Base-by-base conservation (phyloP, 2,797 vertebrate genomes). In the Lepus townsendii region DNA sequence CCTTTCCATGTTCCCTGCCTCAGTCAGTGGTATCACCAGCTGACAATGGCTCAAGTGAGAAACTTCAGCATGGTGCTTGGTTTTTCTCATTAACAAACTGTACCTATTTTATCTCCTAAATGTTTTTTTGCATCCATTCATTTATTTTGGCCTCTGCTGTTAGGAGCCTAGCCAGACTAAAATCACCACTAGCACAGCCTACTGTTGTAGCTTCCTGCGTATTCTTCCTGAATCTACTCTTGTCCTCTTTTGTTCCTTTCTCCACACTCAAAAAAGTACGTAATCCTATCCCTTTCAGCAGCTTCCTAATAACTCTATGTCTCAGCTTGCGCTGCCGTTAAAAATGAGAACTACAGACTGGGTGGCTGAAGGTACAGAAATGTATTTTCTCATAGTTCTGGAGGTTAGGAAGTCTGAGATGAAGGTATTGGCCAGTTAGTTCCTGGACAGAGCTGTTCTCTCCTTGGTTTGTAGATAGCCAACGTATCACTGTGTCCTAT, bases 21-120 rank as follows among this genome's bases (percentile, higher is more conserved):
- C 47, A 47, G 20, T 68, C 24, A 73, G 30, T 57, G 26, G 35
- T 16, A 32, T 24, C 72, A 77, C 62, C 24, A 54, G 27, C n/a
- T 84, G 69, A 57, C 24, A 93, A 2, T 71, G 87, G 71, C 42
- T 95, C 50, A 77, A 73, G 35, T 69, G 54, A 96, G 72, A 93
- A 85, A 76, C 62, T 54, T 57, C 32, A 78, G 38, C 22, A 50
- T 47, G 50, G 35, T 60, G 1, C 54, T 63, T 17, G n/a, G 19
- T 66, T 66, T 82, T 77, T 22, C 20, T 78, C 57, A 84, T 63
- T 14, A 77, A 47, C 22, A 78, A 32, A 22, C 50, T 60, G 27
- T 83, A 5, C 63, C n/a, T 77, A 0, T 65, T 84, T 90, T 65
- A 82, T 14, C 11, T 72, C 50, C 54, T 75, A 63, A 75, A 75